Evolutionary conservation across 2,113 vertebrate species (phyloP), one percentile per base, ranked within the genome.

Genomic region (Nanorana parkeri): DNA sequence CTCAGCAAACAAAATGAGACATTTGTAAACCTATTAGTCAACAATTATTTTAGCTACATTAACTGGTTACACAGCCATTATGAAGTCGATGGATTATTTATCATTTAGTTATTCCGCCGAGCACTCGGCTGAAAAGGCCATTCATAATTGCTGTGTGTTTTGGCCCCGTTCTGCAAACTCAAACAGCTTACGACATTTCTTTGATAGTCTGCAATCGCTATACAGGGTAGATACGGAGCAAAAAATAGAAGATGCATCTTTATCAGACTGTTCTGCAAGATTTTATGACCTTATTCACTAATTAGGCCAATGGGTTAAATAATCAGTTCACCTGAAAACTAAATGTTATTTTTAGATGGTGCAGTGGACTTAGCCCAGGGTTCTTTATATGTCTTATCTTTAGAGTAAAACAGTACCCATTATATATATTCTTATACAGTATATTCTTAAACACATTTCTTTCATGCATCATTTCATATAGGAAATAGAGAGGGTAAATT

Each of bases 11-110:
- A 36, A 21, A 60, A 71, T 24, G 23, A 60, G 67, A 80, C 29
- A 60, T 71, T 68, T 80, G 47, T 69, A 80, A 80, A 51, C 54
- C 78, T 80, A 80, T 80, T 80, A 80, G 66, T 80, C 55, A 71
- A 47, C 67, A 69, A 69, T 80, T 68, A 80, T 80, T 68, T 71
- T 80, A 69, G 78, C 56, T 56, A 69, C 66, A 61, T 69, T 80
- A 80, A 47, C 65, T 68, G 54, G 77, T 58, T 78, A 54, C 16
- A 36, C 28, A 69, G 54, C 66, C 23, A 80, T 80, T 80, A 68
- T 55, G 21, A 80, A 58, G 51, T 55, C 66, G 54, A 69, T 71
- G 54, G 54, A 58, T 71, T 60, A 47, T 69, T 60, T 68, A 80
- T 80, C 67, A 68, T 68, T 68, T 68, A 63, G 66, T 60, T 71